Evolutionary conservation across 2,113 vertebrate species (phyloP), one percentile per base, ranked within the genome.

Genomic region (Etia nguti): DNA sequence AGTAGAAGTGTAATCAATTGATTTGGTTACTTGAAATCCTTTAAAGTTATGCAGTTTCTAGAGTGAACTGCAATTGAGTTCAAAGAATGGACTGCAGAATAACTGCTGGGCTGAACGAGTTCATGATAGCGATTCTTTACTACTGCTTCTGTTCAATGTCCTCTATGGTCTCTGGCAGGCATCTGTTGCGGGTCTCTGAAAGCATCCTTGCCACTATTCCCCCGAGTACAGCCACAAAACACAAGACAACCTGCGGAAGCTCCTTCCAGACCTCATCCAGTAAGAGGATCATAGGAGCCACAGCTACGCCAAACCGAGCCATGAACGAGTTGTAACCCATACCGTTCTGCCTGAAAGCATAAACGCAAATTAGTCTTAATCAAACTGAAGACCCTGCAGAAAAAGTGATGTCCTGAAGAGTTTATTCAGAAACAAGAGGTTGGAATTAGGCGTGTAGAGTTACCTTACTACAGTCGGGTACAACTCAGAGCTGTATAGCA

Each of bases 401-500:
- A 52, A 20, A 48, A 77, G 24, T 3, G 2, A 31, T 50, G 10
- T 50, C 70, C 24, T 77, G 70, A 20, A 34, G n/a, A 12, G 15
- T 57, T 41, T 57, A 13, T 24, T 75, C 16, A 77, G 50, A 31
- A 50, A 29, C 10, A 54, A 2, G 38, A 81, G 79, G 0, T 26
- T 46, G 10, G 18, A 55, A 26, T 34, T 62, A 29, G 11, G 9
- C 0, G 7, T 46, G 18, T 1, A 10, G 36, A 38, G 4, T 91
- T 95, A 98, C 98, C 98, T 98, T 62, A 98, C 86, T 6, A 98
- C 95, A 0, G 98, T 98, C 5, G 98, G 98, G 81, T 96, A 98
- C 54, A 98, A 94, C 91, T 98, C 98, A 1, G 97, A 96, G 38
- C 96, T 97, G 90, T 97, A 98, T 80, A 98, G 89, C 86, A 91